Conservation (phyloP, 2,888 invertebrate species). For the Caenorhabditis wallacei region DNA sequence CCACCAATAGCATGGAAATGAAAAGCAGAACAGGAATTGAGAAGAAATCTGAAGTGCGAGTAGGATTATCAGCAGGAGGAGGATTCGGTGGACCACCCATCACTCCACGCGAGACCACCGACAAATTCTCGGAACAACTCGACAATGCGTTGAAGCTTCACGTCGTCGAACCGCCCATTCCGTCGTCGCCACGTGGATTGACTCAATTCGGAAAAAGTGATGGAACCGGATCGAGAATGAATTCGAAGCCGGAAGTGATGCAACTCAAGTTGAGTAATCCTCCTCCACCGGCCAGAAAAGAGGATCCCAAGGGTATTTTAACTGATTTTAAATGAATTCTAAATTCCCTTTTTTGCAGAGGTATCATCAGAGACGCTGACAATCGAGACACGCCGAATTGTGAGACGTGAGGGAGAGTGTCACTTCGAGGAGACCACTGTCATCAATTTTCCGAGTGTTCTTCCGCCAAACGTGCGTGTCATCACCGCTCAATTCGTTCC, state of each 20-base stretch:
- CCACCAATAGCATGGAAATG: background rate
- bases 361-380: constrained; percentile 18
- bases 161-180: background rate
- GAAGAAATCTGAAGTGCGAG: background rate
- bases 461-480: constrained; percentile 48
- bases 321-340: background rate
- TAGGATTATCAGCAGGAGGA: background rate
- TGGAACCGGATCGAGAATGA: background rate
- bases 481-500: constrained; percentile 54
- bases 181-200: background rate
- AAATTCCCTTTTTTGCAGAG: background rate
- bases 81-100: background rate
- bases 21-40: background rate
- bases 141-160: constrained; percentile 43
- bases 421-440: constrained; percentile 49
- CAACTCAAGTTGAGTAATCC: background rate
- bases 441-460: constrained; percentile 46
- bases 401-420: constrained; percentile 40
- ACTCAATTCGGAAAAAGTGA: background rate
- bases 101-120: background rate
- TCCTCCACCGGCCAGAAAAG: background rate
- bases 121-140: constrained; percentile 51
- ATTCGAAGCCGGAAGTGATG: background rate
- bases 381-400: constrained; percentile 54
- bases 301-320: background rate